Evolutionary conservation across 2,888 invertebrate genomes (phyloP).

Genomic region (Platerodrilus igneus): DNA sequence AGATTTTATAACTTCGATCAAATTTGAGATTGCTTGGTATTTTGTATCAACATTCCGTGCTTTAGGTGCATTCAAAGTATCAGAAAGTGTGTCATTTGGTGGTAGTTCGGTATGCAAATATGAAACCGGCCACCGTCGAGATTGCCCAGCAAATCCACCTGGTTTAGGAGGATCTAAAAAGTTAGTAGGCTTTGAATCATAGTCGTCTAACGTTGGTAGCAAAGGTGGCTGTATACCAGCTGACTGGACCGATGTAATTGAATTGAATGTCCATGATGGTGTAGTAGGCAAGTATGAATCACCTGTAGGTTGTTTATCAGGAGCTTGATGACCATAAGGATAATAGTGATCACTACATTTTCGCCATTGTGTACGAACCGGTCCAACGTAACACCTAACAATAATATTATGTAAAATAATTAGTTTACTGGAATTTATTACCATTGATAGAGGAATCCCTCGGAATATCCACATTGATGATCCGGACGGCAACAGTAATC

Average conservation of each 20-base stretch:
- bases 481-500: slow-evolving; percentile 82
- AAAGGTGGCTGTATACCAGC: slow-evolving; percentile 36
- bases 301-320: slow-evolving; percentile 25
- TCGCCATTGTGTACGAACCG: slow-evolving; percentile 74
- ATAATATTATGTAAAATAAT: background rate
- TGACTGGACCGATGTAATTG: slow-evolving; percentile 5
- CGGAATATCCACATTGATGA: slow-evolving; percentile 79
- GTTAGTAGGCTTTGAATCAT: slow-evolving; percentile 43
- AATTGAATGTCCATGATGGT: slow-evolving; percentile 7
- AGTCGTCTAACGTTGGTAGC: slow-evolving; percentile 44
- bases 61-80: slow-evolving; percentile 23
- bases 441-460: slow-evolving; percentile 80
- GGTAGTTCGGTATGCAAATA: slow-evolving; percentile 77
- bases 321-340: slow-evolving; percentile 52
- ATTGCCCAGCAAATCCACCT: slow-evolving; percentile 50
- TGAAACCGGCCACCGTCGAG: slow-evolving; percentile 69
- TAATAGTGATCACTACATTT: slow-evolving; percentile 81
- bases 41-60: slow-evolving; percentile 24
- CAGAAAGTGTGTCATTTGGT: slow-evolving; percentile 54
- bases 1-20: slow-evolving; percentile 43
- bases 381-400: slow-evolving; percentile 80
- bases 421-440: slow-evolving; percentile 40
- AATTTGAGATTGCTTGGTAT: slow-evolving; percentile 42
- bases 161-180: slow-evolving; percentile 50
- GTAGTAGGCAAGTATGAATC: slow-evolving; percentile 15